Evolutionary conservation across 1,140 invertebrate genomes (phyloP).

Genomic region (Stegodyphus dumicola): DNA sequence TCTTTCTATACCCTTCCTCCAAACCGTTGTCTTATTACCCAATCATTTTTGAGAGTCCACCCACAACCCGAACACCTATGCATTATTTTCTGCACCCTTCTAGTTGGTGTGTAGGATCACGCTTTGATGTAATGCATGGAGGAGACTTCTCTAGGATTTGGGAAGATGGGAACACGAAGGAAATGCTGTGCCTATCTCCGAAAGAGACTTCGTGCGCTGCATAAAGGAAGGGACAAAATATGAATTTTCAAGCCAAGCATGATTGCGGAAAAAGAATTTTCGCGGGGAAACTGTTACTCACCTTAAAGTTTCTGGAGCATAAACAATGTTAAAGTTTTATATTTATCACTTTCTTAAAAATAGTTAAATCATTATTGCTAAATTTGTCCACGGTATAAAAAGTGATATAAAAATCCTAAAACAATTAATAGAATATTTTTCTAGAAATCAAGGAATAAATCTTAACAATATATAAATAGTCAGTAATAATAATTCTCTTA

Average conservation of each 20-base stretch:
- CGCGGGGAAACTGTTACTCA: background rate
- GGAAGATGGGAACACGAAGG: conserved; percentile 9
- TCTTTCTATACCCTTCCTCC: background rate
- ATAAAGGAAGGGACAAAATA: conserved; percentile 33
- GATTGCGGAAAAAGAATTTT: conserved; percentile 9
- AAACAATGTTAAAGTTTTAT: too few relatives aligned
- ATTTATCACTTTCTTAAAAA: too few relatives aligned
- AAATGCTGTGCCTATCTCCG: conserved; percentile 19
- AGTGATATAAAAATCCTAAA: too few relatives aligned
- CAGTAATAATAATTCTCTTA: too few relatives aligned
- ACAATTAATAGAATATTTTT: too few relatives aligned
- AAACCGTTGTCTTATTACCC: conserved; percentile 46
- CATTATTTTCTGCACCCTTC: conserved; percentile 4
- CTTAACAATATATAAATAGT: too few relatives aligned
- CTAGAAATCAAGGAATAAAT: too few relatives aligned
- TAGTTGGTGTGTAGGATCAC: conserved; percentile 39
- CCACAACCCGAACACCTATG: background rate
- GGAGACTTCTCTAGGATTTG: conserved; percentile 22
- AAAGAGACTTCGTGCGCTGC: conserved; percentile 15
- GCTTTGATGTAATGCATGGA: conserved; percentile 38
- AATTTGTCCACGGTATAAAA: too few relatives aligned
- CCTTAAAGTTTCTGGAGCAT: too few relatives aligned
- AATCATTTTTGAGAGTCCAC: conserved; percentile 44
- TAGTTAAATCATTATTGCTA: too few relatives aligned
- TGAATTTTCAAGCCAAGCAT: conserved; percentile 16